Evolutionary conservation across 2,888 invertebrate species (phyloP).

Genomic region (Rhimphoctona megacephalus): DNA sequence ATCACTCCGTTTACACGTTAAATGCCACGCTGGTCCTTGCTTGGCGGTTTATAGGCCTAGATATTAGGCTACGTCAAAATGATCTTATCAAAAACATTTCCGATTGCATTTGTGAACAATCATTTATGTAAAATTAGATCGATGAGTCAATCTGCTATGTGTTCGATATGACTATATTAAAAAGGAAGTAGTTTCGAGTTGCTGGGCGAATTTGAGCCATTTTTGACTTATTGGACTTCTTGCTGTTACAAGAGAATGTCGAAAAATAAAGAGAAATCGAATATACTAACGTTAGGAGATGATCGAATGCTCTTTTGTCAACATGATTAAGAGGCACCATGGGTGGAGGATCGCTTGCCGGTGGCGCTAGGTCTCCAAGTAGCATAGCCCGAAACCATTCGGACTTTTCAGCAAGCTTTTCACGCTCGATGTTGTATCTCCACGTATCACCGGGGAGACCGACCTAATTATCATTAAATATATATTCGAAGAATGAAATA

Average conservation of each 20-base stretch:
- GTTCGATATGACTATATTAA: background rate
- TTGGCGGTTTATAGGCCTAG: background rate
- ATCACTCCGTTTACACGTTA: background rate
- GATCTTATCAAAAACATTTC: background rate
- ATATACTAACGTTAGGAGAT: constrained; percentile 86
- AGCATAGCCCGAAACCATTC: constrained; percentile 89
- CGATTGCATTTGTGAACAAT: background rate
- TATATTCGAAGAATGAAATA: background rate
- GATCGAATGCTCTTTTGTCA: constrained; percentile 89
- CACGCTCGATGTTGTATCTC: constrained; percentile 89
- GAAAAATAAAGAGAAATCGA: background rate
- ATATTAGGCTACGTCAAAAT: background rate
- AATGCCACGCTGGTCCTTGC: background rate
- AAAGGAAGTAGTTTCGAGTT: background rate
- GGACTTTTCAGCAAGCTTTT: constrained; percentile 88
- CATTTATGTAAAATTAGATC: background rate
- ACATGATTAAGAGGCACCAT: constrained; percentile 86
- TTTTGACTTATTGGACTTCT: background rate
- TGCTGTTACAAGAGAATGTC: background rate
- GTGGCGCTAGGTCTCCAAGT: constrained; percentile 83
- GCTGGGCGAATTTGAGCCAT: background rate
- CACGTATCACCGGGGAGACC: constrained; percentile 88
- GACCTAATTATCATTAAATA: constrained; percentile 84
- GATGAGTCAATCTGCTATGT: background rate
- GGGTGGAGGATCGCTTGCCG: constrained; percentile 83